Base-by-base conservation (phyloP, 2,113 vertebrate species). In the Brachyhypopomus gauderio region DNA sequence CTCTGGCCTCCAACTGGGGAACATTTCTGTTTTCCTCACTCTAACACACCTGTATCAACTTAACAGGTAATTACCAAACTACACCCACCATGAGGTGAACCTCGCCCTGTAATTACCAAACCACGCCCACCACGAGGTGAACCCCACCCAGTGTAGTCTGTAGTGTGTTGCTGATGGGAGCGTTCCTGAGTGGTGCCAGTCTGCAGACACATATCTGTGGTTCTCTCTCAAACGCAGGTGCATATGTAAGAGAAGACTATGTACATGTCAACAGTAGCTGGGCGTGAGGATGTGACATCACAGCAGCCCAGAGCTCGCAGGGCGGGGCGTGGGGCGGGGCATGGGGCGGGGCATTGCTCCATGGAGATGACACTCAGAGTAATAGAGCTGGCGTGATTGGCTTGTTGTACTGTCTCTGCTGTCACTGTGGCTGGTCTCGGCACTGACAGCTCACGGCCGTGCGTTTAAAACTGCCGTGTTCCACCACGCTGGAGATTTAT, bases 391-490 rank as follows among this genome's bases (percentile, higher is more conserved):
- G 69, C 77, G 76, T 85, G 83, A 86, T 85, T 88, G 81, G 83
- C 79, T 83, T 86, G 81, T 86, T 82, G 75, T 73, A 80, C 82
- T 85, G 88, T 86, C 88, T 86, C 72, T 75, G 30, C 77, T 87
- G 83, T 86, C 86, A 84, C 84, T 55, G n/a, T 71, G 12, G 45
- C 7, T n/a, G 25, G 71, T 73, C 14, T 19, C 11, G 48, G 20
- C 36, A 20, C 58, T 52, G 62, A 73, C 79, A 76, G 72, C 23
- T 25, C 66, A 80, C 81, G 84, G 79, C 85, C 86, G 72, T 75
- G 74, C 78, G 77, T 86, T 86, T 87, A 86, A 86, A 83, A 85
- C 45, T 59, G 83, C 83, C 81, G 81, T 66, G 67, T 79, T 87
- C 25, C 69, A 79, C 75, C 38, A 23, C 55, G 60, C 85, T 79